Percentiles rank a stretch among this genome's conserved stretches.
phyloP scores from a whole-genome alignment of 2,113 vertebrate species.

The Gymnocephalus cernua region DNA sequence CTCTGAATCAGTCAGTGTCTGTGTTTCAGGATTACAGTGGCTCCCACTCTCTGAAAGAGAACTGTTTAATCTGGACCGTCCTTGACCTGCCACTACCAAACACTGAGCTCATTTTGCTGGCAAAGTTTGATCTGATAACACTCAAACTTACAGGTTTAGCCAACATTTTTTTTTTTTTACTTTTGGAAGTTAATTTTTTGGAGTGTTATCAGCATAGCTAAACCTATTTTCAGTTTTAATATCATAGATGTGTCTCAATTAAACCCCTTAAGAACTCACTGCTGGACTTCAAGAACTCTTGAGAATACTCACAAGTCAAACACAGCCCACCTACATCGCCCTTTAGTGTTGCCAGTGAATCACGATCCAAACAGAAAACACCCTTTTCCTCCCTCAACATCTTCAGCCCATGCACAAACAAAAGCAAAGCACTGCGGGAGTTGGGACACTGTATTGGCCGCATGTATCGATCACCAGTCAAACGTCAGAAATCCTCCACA shows the following conservation, averaged over 20 bases:
- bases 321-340: conserved; percentile 13
- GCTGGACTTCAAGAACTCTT: neutral
- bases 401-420: conserved; percentile 6
- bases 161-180: neutral
- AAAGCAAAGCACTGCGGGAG: neutral
- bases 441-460: neutral
- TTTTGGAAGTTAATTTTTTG: too few relatives aligned
- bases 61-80: conserved; percentile 70
- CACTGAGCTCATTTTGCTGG: conserved; percentile 25
- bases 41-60: conserved; percentile 53
- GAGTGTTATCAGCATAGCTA: too few relatives aligned
- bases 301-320: neutral
- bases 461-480: conserved; percentile 59
- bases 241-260: neutral
- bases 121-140: conserved; percentile 5
- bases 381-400: neutral
- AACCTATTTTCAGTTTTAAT: neutral
- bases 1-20: conserved; percentile 46
- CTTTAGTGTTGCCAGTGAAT: neutral
- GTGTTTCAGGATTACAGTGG: conserved; percentile 53
- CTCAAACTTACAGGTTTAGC: neutral
- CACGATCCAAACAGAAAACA: neutral
- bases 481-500: neutral
- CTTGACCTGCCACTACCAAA: conserved; percentile 68
- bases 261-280: neutral